phyloP scores from a whole-genome alignment of 2,797 vertebrate species.

The Antennarius maculatus region DNA sequence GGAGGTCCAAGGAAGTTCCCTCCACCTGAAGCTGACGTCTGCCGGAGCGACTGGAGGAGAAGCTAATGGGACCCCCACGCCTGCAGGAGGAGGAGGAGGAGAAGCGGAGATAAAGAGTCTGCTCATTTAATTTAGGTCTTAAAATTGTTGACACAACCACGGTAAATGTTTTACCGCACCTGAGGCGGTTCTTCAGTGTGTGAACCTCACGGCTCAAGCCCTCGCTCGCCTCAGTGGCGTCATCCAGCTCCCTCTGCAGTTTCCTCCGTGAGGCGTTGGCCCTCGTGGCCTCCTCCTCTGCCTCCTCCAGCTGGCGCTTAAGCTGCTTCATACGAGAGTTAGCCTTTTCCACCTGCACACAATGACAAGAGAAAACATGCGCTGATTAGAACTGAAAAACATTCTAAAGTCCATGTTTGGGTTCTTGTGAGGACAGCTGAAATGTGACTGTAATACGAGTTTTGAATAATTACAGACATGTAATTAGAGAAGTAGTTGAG shows the following conservation, averaged over 20 bases:
- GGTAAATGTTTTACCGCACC: constrained; percentile 72
- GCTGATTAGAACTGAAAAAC: neutral
- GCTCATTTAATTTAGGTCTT: neutral
- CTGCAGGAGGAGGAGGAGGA: constrained; percentile 60
- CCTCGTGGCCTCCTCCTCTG: constrained; percentile 92
- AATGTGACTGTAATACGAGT: neutral
- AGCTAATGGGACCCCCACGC: constrained; percentile 90
- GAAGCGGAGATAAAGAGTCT: neutral
- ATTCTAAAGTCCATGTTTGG: neutral
- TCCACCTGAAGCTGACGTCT: constrained; percentile 93
- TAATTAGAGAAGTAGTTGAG: neutral
- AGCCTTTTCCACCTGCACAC: constrained; percentile 90
- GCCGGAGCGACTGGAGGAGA: constrained; percentile 90
- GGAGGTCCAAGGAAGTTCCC: constrained; percentile 83
- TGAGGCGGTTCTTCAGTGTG: constrained; percentile 95
- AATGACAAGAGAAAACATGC: neutral
- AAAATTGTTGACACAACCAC: no score
- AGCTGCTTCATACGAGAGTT: constrained; percentile 98
- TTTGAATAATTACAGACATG: no score
- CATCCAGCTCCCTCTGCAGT: constrained; percentile 94
- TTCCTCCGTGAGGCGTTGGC: constrained; percentile 95
- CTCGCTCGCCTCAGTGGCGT: constrained; percentile 93
- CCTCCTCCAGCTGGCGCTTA: constrained; percentile 96
- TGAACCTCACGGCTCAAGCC: constrained; percentile 94
- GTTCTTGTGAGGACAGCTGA: neutral